Evolutionary conservation across 1,140 invertebrate genomes (phyloP).

Genomic region (Procambarus clarkii): DNA sequence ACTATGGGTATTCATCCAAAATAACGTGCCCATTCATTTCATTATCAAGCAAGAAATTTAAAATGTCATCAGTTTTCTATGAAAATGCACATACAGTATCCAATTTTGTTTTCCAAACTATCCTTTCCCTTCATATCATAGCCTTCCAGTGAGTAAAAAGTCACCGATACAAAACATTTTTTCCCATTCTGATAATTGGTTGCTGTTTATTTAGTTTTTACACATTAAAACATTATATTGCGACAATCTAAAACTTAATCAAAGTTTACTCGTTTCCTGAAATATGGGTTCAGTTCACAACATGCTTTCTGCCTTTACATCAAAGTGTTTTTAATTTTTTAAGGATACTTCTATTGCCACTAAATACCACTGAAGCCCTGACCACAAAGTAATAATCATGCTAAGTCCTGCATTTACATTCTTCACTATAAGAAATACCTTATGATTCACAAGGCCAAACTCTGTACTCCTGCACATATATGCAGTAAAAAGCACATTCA

Average conservation of each 20-base stretch:
- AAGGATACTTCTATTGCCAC: neutral
- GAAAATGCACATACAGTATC: neutral
- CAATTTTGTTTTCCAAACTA: neutral
- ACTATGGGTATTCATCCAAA: neutral
- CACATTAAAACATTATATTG: too few species aligned
- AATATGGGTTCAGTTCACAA: too few species aligned
- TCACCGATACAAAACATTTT: neutral
- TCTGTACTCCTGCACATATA: neutral
- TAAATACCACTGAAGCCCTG: neutral
- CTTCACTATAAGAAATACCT: neutral
- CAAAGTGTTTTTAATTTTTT: neutral
- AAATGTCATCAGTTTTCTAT: neutral
- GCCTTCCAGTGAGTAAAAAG: neutral
- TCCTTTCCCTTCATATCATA: neutral
- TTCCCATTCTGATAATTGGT: neutral
- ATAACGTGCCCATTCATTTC: neutral
- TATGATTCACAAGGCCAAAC: neutral
- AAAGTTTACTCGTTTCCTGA: too few species aligned
- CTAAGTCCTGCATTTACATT: neutral
- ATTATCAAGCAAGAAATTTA: neutral
- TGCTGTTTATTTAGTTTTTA: too few species aligned
- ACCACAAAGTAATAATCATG: neutral
- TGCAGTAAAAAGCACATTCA: neutral
- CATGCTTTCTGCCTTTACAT: too few species aligned
- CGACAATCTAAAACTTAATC: too few species aligned